Evolutionary conservation across 2,888 invertebrate genomes (phyloP), one percentile per base, ranked within the genome.

Genomic region (Tiliacea citrago): DNA sequence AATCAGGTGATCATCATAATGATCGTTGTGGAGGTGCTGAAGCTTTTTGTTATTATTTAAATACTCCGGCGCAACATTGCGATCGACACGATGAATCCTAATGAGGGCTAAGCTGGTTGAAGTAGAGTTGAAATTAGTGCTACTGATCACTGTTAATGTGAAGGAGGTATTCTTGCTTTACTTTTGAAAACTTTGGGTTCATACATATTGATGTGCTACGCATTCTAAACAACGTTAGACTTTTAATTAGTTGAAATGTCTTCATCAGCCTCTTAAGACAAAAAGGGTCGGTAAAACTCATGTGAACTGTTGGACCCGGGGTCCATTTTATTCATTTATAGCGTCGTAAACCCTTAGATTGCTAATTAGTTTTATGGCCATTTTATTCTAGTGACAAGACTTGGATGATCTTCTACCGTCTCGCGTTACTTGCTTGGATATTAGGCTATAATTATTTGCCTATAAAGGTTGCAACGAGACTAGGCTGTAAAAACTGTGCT

Each of bases 331-430:
- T 95, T 94, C 93, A 94, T 95, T 95, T 96, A 95, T 90, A 79
- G 88, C 89, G 79, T 90, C 91, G 90, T 96, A 96, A 95, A 95
- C 92, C 89, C 90, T 93, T 93, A 91, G 92, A 94, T 95, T 92
- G 92, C 94, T 96, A 95, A 95, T 96, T 95, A 95, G 93, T 91
- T 95, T 94, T 94, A 95, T 93, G 91, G 90, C 81, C 83, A 88
- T 94, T 93, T 93, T 92, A 93, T 93, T 92, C 90, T 87, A 83
- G 90, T 91, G 90, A 92, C 92, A 91, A 89, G 89, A 88, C 86
- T 88, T 82, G 83, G 85, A 85, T 86, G 82, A 85, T 82, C 88
- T 89, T 88, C 74, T 77, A 86, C 74, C 66, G 82, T 75, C 47
- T 63, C 63, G 67, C 55, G 68, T 65, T 73, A 68, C 63, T 68